Evolutionary conservation across 2,888 invertebrate species (phyloP).

Genomic region (Drosophila melanosoma): DNA sequence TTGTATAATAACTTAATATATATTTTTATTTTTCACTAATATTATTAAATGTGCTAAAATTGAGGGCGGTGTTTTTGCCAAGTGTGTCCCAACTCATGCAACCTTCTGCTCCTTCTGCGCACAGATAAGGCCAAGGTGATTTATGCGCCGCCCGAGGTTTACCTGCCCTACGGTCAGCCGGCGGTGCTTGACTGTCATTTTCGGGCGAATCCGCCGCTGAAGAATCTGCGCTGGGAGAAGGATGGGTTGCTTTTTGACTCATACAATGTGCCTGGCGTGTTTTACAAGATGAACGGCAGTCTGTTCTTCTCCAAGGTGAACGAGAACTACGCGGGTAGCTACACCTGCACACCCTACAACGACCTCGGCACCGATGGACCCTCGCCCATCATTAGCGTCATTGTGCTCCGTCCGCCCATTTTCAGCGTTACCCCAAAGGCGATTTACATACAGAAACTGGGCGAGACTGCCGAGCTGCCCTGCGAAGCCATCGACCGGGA

Average conservation of each 20-base stretch:
- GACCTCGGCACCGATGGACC: constrained; percentile 94
- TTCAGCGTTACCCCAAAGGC: constrained; percentile 92
- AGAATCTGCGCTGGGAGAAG: constrained; percentile 96
- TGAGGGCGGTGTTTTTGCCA: not conserved
- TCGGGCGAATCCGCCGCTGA: constrained; percentile 95
- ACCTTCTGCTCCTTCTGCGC: constrained; percentile 37
- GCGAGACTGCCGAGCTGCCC: constrained; percentile 92
- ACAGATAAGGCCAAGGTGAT: constrained; percentile 96
- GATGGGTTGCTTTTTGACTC: constrained; percentile 96
- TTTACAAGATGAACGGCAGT: constrained; percentile 93
- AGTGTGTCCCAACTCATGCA: not conserved
- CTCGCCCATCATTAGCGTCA: constrained; percentile 93
- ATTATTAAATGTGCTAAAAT: not conserved
- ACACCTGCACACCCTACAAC: constrained; percentile 97
- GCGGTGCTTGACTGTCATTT: constrained; percentile 96
- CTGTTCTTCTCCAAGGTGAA: constrained; percentile 93
- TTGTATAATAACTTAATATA: not conserved
- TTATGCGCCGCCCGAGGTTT: constrained; percentile 93
- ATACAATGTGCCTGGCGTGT: constrained; percentile 94
- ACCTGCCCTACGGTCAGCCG: constrained; percentile 92
- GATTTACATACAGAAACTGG: constrained; percentile 93
- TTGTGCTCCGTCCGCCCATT: constrained; percentile 93
- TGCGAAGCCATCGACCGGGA: constrained; percentile 92
- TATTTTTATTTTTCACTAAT: not conserved
- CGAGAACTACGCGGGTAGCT: constrained; percentile 93